A percentile compares a stretch with the other conserved stretches of the same genome.
These are phyloP conservation scores for Clarias laeviceps DNA, from an alignment of 2,797 vertebrate genomes.

Conservation along the genomic window DNA sequence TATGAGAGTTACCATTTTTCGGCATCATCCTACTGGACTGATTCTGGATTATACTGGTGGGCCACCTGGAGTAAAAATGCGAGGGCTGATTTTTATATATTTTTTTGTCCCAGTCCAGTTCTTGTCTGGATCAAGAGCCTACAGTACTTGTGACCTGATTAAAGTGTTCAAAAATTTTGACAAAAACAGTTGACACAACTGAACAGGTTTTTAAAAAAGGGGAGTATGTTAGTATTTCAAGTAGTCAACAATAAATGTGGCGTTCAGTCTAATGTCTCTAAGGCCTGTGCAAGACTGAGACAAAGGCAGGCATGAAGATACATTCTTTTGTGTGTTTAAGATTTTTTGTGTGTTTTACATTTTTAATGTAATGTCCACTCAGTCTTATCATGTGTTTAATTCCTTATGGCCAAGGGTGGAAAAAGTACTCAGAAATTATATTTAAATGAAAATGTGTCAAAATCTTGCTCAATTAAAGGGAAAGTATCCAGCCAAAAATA, in stretches of 20 bases:
- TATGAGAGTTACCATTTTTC: no score
- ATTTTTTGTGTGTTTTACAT: conserved; percentile 37
- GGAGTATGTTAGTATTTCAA: neutral
- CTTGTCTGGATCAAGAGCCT: neutral
- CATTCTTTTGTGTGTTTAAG: conserved; percentile 72
- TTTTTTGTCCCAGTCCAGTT: no score
- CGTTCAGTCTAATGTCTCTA: conserved; percentile 51
- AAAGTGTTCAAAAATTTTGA: neutral
- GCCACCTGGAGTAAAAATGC: no score
- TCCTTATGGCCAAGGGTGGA: neutral
- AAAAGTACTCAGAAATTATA: neutral
- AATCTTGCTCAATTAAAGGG: neutral
- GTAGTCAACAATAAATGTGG: neutral
- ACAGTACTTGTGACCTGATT: neutral
- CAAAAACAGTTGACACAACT: neutral
- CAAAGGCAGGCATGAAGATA: conserved; percentile 74
- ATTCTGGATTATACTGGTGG: no score
- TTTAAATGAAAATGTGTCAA: neutral
- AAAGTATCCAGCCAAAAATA: neutral
- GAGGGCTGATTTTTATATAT: no score
- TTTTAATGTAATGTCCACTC: neutral
- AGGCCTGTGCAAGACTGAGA: conserved; percentile 67
- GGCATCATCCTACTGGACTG: no score
- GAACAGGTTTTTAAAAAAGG: neutral
- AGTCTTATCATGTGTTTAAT: neutral